Conservation (phyloP, 2,797 vertebrate species). For the Anomalospiza imberbis region DNA sequence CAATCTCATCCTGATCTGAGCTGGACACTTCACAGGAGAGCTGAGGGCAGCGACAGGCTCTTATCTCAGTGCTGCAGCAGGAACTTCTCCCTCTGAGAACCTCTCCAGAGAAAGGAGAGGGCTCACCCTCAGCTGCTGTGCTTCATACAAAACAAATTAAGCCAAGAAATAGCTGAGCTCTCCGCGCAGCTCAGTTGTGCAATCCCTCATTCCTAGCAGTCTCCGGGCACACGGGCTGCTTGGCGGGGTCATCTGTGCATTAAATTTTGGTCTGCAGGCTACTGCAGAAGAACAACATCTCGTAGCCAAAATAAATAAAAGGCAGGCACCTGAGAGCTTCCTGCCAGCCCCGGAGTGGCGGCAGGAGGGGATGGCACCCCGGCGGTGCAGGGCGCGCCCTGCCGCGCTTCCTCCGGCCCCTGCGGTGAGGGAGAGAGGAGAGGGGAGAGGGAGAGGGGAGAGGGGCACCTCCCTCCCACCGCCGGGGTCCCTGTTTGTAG, state of each 20-base stretch:
- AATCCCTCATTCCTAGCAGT: neutral
- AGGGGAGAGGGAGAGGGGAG: neutral
- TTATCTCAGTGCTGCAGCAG: neutral
- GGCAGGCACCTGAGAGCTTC: slow-evolving; percentile 51
- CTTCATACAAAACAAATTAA: neutral
- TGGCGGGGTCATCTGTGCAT: slow-evolving; percentile 11
- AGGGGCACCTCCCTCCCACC: neutral
- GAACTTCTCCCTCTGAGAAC: slow-evolving; percentile 5
- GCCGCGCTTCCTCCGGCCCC: neutral
- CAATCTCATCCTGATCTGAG: neutral
- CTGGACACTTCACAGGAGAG: neutral
- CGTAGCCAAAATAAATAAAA: slow-evolving; percentile 39
- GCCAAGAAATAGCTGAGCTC: neutral
- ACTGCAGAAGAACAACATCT: slow-evolving; percentile 22
- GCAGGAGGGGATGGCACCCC: slow-evolving; percentile 8
- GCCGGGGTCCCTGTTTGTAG: slow-evolving; percentile 28
- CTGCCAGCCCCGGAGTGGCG: rapidly evolving
- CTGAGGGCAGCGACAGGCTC: neutral
- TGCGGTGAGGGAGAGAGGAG: neutral
- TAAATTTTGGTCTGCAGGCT: slow-evolving; percentile 22
- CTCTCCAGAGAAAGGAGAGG: slow-evolving; percentile 34
- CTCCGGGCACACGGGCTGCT: neutral
- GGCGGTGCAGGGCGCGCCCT: neutral
- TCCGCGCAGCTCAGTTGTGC: neutral
- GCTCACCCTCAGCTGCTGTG: neutral